Evolutionary conservation across 2,888 invertebrate genomes (phyloP).

Genomic region (Coelogynopora nodosa): DNA sequence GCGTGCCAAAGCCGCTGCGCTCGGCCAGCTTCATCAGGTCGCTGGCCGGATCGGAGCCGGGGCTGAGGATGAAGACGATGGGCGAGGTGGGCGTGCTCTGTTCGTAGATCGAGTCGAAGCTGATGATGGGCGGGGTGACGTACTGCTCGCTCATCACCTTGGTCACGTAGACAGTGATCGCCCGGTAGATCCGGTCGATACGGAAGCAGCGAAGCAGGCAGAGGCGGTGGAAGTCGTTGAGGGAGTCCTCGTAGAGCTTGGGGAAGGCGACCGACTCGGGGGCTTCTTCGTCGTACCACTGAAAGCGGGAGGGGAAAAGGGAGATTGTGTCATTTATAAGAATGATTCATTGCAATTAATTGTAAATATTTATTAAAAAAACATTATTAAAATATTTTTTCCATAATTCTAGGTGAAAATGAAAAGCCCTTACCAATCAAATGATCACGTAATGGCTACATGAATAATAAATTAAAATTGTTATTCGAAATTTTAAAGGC

Average conservation of each 20-base stretch:
- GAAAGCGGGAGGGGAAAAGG: conserved; percentile 45
- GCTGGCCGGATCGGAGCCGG: conserved; percentile 63
- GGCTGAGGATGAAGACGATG: conserved; percentile 63
- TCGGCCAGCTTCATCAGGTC: conserved; percentile 63
- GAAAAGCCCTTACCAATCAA: too few relatives aligned
- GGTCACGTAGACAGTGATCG: conserved; percentile 78
- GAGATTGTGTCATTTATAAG: too few relatives aligned
- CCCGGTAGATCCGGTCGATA: conserved; percentile 79
- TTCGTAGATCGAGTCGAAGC: conserved; percentile 77
- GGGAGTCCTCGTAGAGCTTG: conserved; percentile 68
- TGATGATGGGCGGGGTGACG: conserved; percentile 80
- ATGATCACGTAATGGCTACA: too few relatives aligned
- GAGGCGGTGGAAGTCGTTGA: conserved; percentile 69
- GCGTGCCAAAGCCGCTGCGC: conserved; percentile 60
- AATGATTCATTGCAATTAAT: too few relatives aligned
- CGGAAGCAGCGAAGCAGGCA: conserved; percentile 84
- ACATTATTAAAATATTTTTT: too few relatives aligned
- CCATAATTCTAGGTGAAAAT: too few relatives aligned
- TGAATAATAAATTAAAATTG: too few relatives aligned
- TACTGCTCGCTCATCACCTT: conserved; percentile 80
- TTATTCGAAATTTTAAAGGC: too few relatives aligned
- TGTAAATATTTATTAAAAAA: too few relatives aligned
- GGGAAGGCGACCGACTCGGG: conserved; percentile 75
- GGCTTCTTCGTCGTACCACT: conserved; percentile 81
- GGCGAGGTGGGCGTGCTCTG: conserved; percentile 72